A percentile compares a stretch with the other conserved stretches of the same genome.
Conservation (phyloP, 1,140 invertebrate genomes). For the Drosophila dunni region DNA sequence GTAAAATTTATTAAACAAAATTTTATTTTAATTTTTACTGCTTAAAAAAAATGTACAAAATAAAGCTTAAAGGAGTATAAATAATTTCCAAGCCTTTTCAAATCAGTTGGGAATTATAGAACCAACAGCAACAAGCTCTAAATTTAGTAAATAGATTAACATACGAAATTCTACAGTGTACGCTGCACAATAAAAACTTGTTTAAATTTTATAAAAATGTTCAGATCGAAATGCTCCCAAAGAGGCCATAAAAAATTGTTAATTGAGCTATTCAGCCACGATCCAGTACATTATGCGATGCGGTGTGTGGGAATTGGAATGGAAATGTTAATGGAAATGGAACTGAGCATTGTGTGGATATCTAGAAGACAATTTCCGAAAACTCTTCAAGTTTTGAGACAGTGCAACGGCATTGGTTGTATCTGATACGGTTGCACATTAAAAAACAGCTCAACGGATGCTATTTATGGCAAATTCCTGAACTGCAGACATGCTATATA, state of each 20-base stretch:
- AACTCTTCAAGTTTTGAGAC: slow-evolving; percentile 12
- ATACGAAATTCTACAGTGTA: no score
- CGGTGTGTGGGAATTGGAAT: neutral
- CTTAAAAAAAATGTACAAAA: no score
- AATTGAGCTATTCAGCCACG: slow-evolving; percentile 13
- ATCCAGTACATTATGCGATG: neutral
- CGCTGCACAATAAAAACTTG: slow-evolving; percentile 19
- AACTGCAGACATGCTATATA: slow-evolving; percentile 57
- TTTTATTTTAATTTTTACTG: no score
- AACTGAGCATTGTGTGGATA: neutral
- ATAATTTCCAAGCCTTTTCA: no score
- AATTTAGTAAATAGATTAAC: no score
- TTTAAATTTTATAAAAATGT: slow-evolving; percentile 23
- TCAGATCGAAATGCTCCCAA: slow-evolving; percentile 21
- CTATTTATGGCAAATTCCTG: slow-evolving; percentile 79
- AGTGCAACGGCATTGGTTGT: slow-evolving; percentile 23
- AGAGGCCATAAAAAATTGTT: slow-evolving; percentile 20
- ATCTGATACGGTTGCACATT: slow-evolving; percentile 16
- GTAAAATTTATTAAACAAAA: no score
- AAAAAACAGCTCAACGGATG: slow-evolving; percentile 55
- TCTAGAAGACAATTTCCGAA: slow-evolving; percentile 21
- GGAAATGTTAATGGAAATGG: neutral
- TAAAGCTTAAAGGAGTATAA: no score
- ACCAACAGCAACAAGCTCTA: no score
- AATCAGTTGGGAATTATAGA: no score